Conservation (phyloP, 2,888 invertebrate species). For the Chymomyza fuscimana region DNA sequence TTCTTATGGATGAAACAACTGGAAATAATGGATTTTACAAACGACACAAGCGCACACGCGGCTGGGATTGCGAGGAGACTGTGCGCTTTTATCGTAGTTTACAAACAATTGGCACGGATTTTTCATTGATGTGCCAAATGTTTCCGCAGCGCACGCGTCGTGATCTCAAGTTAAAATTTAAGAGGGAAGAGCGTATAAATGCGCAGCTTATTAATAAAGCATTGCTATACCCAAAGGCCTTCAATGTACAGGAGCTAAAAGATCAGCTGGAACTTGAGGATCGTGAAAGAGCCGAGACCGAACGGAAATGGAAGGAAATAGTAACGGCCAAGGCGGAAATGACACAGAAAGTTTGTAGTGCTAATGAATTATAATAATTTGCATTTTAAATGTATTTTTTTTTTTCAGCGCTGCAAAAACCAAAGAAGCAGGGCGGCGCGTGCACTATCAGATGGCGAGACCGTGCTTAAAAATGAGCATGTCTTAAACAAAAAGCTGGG, state of each 20-base stretch:
- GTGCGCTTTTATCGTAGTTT: constrained; percentile 94
- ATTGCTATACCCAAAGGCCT: constrained; percentile 84
- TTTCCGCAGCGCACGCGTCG: constrained; percentile 89
- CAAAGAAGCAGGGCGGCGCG: constrained; percentile 60
- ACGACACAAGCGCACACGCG: constrained; percentile 84
- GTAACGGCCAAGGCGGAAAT: constrained; percentile 52
- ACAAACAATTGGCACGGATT: constrained; percentile 94
- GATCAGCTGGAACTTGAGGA: constrained; percentile 81
- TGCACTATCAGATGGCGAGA: constrained; percentile 59
- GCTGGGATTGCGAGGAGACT: constrained; percentile 90
- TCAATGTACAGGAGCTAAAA: constrained; percentile 84
- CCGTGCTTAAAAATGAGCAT: constrained; percentile 75
- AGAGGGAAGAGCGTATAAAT: constrained; percentile 92
- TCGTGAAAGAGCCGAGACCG: constrained; percentile 62
- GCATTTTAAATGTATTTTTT: background rate
- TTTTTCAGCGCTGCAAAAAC: constrained; percentile 37
- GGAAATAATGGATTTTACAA: constrained; percentile 84
- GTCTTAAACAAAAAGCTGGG: constrained; percentile 56
- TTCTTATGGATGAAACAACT: constrained; percentile 84
- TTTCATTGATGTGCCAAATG: constrained; percentile 90
- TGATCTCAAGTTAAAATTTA: constrained; percentile 95
- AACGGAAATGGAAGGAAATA: constrained; percentile 64
- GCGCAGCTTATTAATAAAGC: constrained; percentile 87
- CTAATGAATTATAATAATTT: background rate
- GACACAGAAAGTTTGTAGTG: constrained; percentile 61